Percentiles rank a stretch among this genome's conserved stretches.
Conservation (phyloP, 2,797 vertebrate species). For the Notamacropus eugenii region DNA sequence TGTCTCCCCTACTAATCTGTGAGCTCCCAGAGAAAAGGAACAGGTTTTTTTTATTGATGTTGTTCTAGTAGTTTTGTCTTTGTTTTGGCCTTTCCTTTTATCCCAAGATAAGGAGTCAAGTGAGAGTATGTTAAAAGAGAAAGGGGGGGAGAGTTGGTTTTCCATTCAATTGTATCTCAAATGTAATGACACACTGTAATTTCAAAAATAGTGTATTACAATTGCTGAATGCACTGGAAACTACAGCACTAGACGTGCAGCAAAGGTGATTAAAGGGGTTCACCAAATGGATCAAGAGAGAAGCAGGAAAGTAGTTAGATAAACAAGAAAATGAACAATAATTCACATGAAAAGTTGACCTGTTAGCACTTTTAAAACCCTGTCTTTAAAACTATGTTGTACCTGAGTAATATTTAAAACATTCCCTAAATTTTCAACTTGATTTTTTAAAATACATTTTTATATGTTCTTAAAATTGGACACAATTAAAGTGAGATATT, state of each 20-base stretch:
- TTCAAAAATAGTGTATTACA: neutral
- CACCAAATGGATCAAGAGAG: neutral
- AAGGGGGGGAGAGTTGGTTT: neutral
- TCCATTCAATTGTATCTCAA: neutral
- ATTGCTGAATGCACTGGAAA: neutral
- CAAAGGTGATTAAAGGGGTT: neutral
- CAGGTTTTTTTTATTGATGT: neutral
- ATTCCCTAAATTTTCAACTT: constrained; percentile 7
- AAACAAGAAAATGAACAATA: neutral
- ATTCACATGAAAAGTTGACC: neutral
- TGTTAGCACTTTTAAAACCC: neutral
- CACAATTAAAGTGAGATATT: neutral
- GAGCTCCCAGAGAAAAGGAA: neutral
- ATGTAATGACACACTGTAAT: neutral
- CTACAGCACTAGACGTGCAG: neutral
- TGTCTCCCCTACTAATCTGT: neutral
- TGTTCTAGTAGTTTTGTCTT: too few species aligned
- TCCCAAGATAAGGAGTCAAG: neutral
- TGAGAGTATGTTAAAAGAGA: neutral
- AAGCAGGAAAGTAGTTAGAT: neutral
- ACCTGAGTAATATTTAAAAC: constrained; percentile 27
- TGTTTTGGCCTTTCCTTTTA: neutral
- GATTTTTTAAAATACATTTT: neutral
- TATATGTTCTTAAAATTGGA: neutral
- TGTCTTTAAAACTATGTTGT: constrained; percentile 38